Conservation (phyloP, 2,797 vertebrate genomes). For the Lagodon rhomboides region DNA sequence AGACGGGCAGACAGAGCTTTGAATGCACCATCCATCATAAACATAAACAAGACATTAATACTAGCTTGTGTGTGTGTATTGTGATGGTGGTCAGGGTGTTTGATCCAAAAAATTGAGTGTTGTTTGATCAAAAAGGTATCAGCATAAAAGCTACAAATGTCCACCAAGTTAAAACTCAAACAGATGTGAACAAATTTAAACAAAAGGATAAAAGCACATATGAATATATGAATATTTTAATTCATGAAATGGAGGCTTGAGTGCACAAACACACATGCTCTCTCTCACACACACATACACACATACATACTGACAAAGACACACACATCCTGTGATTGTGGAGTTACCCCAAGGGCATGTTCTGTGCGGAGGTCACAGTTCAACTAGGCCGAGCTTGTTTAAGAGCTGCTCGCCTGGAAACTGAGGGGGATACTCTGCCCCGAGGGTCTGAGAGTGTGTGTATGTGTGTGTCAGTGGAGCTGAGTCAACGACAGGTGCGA, state of each 20-base stretch:
- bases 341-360: conserved; percentile 81
- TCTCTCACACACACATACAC: conserved; percentile 11
- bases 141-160: conserved; percentile 50
- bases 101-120: conserved; percentile 44
- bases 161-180: conserved; percentile 14
- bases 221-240: conserved; percentile 61
- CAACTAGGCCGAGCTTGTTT: conserved; percentile 80
- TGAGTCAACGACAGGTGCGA: conserved; percentile 83
- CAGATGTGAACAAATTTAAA: conserved; percentile 5
- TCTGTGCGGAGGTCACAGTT: conserved; percentile 81
- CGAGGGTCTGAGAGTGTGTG: conserved; percentile 49
- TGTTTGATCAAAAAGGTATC: conserved; percentile 61
- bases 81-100: conserved; percentile 37
- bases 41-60: conserved; percentile 83
- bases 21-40: conserved; percentile 81
- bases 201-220: conserved; percentile 32
- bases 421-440: conserved; percentile 68
- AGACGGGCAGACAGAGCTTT: conserved; percentile 62
- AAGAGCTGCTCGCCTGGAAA: conserved; percentile 78
- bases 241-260: conserved; percentile 47
- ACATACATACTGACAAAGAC: conserved; percentile 40
- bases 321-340: conserved; percentile 68
- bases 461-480: conserved; percentile 31
- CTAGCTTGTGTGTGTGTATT: conserved; percentile 26
- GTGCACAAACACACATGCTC: conserved; percentile 23